Conservation (phyloP, 2,113 vertebrate species). For the Muscicapa adusta region DNA sequence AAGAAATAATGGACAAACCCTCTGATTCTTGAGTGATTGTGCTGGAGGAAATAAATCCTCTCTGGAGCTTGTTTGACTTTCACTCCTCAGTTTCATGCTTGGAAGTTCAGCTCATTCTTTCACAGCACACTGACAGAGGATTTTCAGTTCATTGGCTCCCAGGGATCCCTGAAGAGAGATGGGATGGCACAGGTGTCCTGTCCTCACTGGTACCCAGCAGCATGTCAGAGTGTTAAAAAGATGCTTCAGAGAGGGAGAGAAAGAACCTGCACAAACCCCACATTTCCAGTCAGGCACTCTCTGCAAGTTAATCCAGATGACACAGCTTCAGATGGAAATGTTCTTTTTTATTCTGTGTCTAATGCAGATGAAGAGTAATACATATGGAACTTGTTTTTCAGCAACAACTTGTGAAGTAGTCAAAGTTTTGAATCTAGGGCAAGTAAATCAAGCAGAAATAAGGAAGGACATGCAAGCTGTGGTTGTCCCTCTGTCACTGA, state of each 20-base stretch:
- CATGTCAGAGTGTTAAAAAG: background rate
- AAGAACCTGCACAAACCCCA: background rate
- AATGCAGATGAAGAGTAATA: slow-evolving; percentile 30
- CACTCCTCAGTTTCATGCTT: background rate
- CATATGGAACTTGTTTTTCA: slow-evolving; percentile 42
- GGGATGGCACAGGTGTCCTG: background rate
- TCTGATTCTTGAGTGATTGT: background rate
- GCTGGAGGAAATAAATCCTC: slow-evolving; percentile 8
- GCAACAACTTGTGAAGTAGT: slow-evolving; percentile 2
- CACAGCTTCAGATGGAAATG: background rate
- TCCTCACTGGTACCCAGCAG: background rate
- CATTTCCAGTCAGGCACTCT: background rate
- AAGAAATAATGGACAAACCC: background rate
- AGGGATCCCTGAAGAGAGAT: background rate
- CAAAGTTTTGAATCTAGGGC: slow-evolving; percentile 56
- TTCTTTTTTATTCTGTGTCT: background rate
- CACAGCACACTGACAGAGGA: background rate
- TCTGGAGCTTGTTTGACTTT: background rate
- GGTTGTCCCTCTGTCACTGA: background rate
- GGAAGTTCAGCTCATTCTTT: background rate
- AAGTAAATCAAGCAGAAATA: slow-evolving; percentile 47
- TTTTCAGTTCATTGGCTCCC: slow-evolving; percentile 8
- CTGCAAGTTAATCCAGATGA: background rate
- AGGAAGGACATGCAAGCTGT: slow-evolving; percentile 25
- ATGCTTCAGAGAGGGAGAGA: background rate